These are phyloP conservation scores for Sebastes elongatus DNA, from an alignment of 2,797 vertebrate species.

Conservation along the genomic window DNA sequence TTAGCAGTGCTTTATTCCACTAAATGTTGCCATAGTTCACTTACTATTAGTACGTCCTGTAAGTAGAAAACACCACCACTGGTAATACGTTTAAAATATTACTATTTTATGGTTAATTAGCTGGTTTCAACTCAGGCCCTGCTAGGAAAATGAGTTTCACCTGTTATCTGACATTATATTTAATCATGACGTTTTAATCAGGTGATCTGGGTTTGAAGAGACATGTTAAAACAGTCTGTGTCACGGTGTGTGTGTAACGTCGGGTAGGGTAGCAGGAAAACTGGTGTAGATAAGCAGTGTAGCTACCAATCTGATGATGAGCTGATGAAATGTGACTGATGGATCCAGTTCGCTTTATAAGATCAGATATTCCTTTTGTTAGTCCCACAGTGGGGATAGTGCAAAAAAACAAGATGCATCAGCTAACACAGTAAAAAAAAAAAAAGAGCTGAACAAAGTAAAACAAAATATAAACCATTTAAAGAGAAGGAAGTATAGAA, in stretches of 20 bases:
- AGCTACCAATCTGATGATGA: too few relatives aligned
- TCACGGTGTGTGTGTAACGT: too few relatives aligned
- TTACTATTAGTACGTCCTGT: accelerated
- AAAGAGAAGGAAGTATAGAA: too few relatives aligned
- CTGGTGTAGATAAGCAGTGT: accelerated
- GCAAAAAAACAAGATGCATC: too few relatives aligned
- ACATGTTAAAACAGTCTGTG: too few relatives aligned
- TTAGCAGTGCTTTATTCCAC: accelerated
- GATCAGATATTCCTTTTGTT: too few relatives aligned
- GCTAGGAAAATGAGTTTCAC: not conserved
- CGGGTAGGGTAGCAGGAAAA: too few relatives aligned
- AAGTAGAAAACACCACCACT: accelerated
- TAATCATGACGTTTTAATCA: accelerated
- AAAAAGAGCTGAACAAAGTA: too few relatives aligned
- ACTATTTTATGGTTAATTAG: accelerated
- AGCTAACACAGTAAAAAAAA: too few relatives aligned
- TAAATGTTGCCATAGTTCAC: accelerated
- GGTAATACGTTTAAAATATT: accelerated
- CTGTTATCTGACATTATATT: accelerated
- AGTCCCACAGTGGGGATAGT: accelerated
- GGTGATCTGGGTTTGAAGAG: too few relatives aligned
- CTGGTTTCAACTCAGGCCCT: conserved; percentile 59
- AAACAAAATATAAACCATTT: too few relatives aligned
- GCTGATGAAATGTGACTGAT: not conserved
- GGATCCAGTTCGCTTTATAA: not conserved